phyloP scores from a whole-genome alignment of 1,140 invertebrate species.

The Aradophagus sp. region DNA sequence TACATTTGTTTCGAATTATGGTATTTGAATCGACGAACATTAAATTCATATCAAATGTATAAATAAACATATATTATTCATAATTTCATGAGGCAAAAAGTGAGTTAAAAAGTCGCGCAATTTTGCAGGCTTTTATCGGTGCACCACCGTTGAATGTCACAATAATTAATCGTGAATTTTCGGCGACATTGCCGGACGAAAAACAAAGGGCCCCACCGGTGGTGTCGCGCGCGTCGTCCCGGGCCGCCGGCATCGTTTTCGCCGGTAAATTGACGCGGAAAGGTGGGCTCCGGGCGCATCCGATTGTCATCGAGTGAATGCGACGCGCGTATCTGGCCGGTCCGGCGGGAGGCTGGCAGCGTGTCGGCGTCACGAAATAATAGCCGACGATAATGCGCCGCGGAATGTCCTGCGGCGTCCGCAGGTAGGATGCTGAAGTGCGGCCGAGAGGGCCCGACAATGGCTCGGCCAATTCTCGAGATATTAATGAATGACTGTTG shows the following conservation, averaged over 20 bases:
- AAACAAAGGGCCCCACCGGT: too few species aligned
- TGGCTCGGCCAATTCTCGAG: constrained; percentile 50
- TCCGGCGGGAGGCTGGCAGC: constrained; percentile 34
- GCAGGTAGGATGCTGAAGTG: constrained; percentile 48
- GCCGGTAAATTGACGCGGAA: constrained; percentile 11
- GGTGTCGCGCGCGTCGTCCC: too few species aligned
- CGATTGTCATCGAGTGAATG: constrained; percentile 40
- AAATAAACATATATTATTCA: too few species aligned
- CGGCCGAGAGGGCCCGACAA: constrained; percentile 21
- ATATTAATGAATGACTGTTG: constrained; percentile 62
- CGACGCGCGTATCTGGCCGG: constrained; percentile 36
- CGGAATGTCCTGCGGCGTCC: constrained; percentile 45
- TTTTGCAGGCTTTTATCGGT: too few species aligned
- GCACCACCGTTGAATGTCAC: too few species aligned
- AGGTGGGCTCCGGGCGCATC: constrained; percentile 20
- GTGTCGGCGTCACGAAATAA: constrained; percentile 44
- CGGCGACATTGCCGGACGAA: too few species aligned
- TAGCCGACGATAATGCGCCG: constrained; percentile 37
- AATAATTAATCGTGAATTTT: too few species aligned
- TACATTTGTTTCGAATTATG: too few species aligned
- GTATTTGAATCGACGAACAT: too few species aligned
- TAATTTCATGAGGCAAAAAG: too few species aligned
- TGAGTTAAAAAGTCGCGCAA: too few species aligned
- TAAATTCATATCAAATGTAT: too few species aligned
- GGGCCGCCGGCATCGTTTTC: constrained; percentile 4